These are phyloP conservation scores for Hymenochirus boettgeri DNA, from an alignment of 2,113 vertebrate genomes.

Conservation along the genomic window DNA sequence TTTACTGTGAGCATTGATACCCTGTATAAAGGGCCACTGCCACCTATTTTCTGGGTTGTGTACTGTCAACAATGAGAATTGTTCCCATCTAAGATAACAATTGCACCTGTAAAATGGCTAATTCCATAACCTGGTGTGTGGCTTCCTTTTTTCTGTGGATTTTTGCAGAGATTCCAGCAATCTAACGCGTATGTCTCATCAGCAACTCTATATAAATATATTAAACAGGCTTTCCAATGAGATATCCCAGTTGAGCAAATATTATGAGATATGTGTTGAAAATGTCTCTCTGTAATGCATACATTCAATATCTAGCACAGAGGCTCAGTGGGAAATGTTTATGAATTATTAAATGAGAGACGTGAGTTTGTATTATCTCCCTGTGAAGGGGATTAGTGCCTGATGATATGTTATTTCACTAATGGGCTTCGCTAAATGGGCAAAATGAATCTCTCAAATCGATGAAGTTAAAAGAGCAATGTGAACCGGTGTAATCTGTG, in stretches of 20 bases:
- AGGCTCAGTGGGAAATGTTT: constrained; percentile 19
- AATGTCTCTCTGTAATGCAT: constrained; percentile 33
- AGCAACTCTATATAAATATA: no score
- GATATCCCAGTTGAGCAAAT: neutral
- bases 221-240: no score
- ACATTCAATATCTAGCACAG: constrained; percentile 24
- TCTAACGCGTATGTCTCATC: no score
- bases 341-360: constrained; percentile 38
- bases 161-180: no score
- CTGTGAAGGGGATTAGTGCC: constrained; percentile 33
- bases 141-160: no score
- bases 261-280: constrained; percentile 6
- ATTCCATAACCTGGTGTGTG: no score
- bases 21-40: no score
- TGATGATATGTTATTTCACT: constrained; percentile 39
- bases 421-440: constrained; percentile 36
- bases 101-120: no score
- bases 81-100: no score
- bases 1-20: no score
- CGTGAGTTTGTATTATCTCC: constrained; percentile 34
- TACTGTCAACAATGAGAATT: no score
- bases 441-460: constrained; percentile 25
- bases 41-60: no score
- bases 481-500: constrained; percentile 4
- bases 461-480: constrained; percentile 13